Evolutionary conservation across 2,113 vertebrate species (phyloP).

Genomic region (Xyrauchen texanus): DNA sequence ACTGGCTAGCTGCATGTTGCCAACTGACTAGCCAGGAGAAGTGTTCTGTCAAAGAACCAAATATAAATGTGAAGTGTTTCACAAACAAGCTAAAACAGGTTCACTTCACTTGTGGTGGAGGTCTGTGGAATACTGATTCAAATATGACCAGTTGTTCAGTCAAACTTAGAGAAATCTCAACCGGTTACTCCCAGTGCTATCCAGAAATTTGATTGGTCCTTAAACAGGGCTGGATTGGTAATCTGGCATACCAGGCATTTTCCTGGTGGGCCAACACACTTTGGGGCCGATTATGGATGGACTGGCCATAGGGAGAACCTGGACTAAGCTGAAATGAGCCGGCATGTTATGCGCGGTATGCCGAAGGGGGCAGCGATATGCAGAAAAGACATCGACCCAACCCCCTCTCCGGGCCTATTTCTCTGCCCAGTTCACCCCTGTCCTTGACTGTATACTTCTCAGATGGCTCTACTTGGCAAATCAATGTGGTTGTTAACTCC

Average conservation of each 20-base stretch:
- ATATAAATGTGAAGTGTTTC: not conserved
- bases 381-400: too few species aligned
- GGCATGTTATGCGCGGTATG: too few species aligned
- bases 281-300: too few species aligned
- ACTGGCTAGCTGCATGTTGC: not conserved
- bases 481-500: constrained; percentile 28
- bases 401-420: too few species aligned
- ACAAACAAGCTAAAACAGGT: not conserved
- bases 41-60: not conserved
- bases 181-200: not conserved
- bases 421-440: too few species aligned
- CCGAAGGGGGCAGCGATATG: too few species aligned
- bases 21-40: not conserved
- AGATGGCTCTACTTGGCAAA: constrained; percentile 21
- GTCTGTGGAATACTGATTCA: not conserved
- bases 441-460: constrained; percentile 2
- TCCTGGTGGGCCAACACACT: too few species aligned
- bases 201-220: constrained; percentile 12
- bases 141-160: constrained; percentile 8
- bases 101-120: not conserved
- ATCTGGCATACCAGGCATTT: too few species aligned
- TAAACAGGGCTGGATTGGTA: too few species aligned
- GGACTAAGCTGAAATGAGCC: too few species aligned
- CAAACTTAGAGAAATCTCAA: constrained; percentile 13
- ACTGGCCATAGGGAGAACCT: too few species aligned